Evolutionary conservation across 2,797 vertebrate genomes (phyloP).

Genomic region (Spatula versicolor): DNA sequence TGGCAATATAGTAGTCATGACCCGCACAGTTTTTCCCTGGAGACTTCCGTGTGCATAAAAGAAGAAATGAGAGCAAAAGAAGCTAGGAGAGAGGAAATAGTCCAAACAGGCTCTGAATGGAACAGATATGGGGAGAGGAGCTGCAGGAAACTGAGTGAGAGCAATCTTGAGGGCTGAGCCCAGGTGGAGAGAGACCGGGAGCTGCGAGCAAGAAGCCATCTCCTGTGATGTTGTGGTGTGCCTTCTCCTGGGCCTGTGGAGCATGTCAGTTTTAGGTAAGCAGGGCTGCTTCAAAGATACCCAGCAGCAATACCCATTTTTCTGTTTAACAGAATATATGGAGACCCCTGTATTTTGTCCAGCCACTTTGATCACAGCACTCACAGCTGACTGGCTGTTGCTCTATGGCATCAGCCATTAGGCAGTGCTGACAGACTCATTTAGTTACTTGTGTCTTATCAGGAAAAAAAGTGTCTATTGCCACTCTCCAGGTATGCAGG

Average conservation of each 20-base stretch:
- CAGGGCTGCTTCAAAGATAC: neutral
- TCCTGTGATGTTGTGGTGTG: neutral
- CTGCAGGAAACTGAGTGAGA: neutral
- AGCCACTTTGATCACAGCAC: rapidly evolving
- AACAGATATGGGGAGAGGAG: neutral
- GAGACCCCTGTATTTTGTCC: neutral
- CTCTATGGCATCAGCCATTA: neutral
- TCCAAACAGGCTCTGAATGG: neutral
- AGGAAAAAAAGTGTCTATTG: neutral
- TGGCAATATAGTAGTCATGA: neutral
- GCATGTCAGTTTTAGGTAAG: neutral
- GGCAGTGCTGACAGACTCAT: neutral
- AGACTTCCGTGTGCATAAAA: neutral
- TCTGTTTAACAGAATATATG: neutral
- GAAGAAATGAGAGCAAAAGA: neutral
- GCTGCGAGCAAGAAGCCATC: neutral
- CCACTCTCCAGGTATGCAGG: neutral
- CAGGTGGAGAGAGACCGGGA: neutral
- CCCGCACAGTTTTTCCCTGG: neutral
- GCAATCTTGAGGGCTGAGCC: neutral
- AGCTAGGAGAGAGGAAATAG: neutral
- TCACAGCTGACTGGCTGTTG: rapidly evolving
- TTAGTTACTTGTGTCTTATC: neutral
- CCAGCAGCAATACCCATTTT: neutral
- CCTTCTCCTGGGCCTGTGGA: neutral